Evolutionary conservation across 2,888 invertebrate species (phyloP), one percentile per base, ranked within the genome.

Genomic region (Bimastos eiseni): DNA sequence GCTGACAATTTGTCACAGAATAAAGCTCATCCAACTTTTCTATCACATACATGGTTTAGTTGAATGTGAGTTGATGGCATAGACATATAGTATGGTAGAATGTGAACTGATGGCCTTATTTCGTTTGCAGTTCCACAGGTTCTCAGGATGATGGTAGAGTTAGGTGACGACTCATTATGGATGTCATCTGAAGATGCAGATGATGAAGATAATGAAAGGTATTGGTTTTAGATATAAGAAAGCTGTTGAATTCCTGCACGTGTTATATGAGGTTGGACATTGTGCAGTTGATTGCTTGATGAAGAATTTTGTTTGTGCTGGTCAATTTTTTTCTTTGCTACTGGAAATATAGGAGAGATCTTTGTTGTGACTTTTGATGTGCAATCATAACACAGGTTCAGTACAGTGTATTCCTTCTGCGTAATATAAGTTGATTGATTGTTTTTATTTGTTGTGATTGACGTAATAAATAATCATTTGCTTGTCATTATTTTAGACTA

Each of bases 111-210:
- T 11, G 1, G 30, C n/a, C 30, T 8, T 70, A 70, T 70, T 55
- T 24, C 33, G 33, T 83, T 70, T 70, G 37, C 24, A 90, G 70
- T 90, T 49, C 89, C 41, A 89, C 96, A 98, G 91, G 97, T 98
- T 93, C 96, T 99, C 92, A 97, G 93, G 0, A 92, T 95, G 93
- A 95, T 95, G 95, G 94, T 95, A 13, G 95, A 95, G 91, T 92
- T 95, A 83, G 95, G 95, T 86, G 95, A 95, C 33, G 95, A 95
- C 44, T 93, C 93, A 11, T 94, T 94, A 41, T 95, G 97, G 95
- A 97, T 99, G 96, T 98, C 99, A 98, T 97, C 98, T 84, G 95
- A 95, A 92, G 97, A 98, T 94, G 96, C 97, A 34, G 98, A 98
- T 92, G 98, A 98, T 92, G 99, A 99, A 94, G 92, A 93, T 88